Conservation (phyloP, 1,140 invertebrate species). For the Drosophila sproati region DNA sequence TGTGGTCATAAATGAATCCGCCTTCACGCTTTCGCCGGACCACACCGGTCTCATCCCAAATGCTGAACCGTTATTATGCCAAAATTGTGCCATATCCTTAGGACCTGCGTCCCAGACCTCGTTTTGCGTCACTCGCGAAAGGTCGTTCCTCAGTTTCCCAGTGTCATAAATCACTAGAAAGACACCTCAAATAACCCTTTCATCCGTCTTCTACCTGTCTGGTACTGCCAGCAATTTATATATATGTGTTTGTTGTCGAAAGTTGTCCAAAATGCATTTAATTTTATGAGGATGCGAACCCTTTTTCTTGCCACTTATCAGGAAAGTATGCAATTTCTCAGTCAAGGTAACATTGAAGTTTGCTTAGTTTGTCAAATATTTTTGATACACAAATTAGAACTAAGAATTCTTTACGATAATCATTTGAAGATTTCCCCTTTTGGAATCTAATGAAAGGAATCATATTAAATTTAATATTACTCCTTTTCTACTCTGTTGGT, state of each 20-base stretch:
- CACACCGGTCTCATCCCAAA: not conserved
- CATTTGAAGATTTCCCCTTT: no score
- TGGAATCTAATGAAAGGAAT: no score
- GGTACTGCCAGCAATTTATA: conserved; percentile 13
- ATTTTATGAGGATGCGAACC: conserved; percentile 13
- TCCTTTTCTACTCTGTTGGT: no score
- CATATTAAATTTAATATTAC: no score
- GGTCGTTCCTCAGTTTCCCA: conserved; percentile 28
- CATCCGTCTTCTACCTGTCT: conserved; percentile 40
- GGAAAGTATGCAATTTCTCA: not conserved
- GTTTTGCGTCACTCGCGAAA: conserved; percentile 63
- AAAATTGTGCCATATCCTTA: conserved; percentile 35
- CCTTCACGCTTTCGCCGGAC: conserved; percentile 71
- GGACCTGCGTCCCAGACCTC: conserved; percentile 21
- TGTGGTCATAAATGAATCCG: conserved; percentile 60
- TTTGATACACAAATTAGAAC: no score
- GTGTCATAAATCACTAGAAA: conserved; percentile 59
- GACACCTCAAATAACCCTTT: conserved; percentile 52
- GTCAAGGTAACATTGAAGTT: not conserved
- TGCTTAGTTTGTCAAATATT: not conserved
- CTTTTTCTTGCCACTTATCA: not conserved
- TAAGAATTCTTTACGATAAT: no score
- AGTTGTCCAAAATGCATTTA: conserved; percentile 20
- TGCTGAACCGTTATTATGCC: conserved; percentile 40
- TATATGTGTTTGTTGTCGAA: conserved; percentile 33